Evolutionary conservation across 2,113 vertebrate species (phyloP).

Genomic region (Steatornis caripensis): DNA sequence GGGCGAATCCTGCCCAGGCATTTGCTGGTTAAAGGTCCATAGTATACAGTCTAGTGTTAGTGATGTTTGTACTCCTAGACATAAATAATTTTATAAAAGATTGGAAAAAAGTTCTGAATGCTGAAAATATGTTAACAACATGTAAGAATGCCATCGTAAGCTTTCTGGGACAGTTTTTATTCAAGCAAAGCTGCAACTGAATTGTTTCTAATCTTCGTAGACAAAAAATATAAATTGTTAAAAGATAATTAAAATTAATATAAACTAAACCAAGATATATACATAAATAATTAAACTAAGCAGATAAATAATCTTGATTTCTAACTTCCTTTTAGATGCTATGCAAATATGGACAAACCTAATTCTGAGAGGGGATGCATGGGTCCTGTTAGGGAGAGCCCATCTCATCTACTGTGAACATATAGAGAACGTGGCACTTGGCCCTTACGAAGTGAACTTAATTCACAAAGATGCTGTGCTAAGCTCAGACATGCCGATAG

Average conservation of each 20-base stretch:
- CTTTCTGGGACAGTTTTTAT: not conserved
- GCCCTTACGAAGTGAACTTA: not conserved
- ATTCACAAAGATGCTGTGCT: not conserved
- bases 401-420: not conserved
- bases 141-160: not conserved
- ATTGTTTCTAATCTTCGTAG: not conserved
- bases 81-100: not conserved
- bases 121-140: not conserved
- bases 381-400: not conserved
- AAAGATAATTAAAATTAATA: not conserved
- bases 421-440: not conserved
- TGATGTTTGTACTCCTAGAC: not conserved
- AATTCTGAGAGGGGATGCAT: not conserved
- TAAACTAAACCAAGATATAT: not conserved
- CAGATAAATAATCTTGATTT: not conserved
- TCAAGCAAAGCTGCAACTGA: not conserved
- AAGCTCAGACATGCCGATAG: not conserved
- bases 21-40: not conserved
- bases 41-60: not conserved
- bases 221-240: not conserved
- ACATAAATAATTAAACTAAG: not conserved
- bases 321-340: not conserved
- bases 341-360: not conserved
- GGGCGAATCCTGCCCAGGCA: not conserved
- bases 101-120: not conserved